These are phyloP conservation scores for Morpho helenor DNA, from an alignment of 2,888 invertebrate species.

Conservation along the genomic window DNA sequence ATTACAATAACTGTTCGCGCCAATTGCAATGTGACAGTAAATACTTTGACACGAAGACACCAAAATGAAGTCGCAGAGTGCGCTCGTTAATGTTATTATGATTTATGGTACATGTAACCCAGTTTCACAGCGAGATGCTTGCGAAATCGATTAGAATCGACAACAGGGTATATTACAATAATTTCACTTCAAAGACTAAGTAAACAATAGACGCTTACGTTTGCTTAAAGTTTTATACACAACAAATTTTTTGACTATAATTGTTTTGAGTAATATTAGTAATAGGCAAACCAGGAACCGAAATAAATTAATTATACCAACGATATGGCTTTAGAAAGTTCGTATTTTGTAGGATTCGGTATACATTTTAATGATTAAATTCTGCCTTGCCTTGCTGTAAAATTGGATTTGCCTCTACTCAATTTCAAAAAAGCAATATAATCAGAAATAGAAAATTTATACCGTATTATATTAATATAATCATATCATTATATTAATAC, in stretches of 20 bases:
- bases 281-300: no score
- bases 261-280: no score
- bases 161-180: constrained; percentile 38
- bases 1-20: background rate
- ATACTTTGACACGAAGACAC: constrained; percentile 4
- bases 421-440: no score
- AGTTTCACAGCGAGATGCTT: constrained; percentile 44
- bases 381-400: no score
- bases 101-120: constrained; percentile 62
- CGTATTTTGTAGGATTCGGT: no score
- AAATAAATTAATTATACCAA: no score
- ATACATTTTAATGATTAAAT: no score
- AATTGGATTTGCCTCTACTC: no score
- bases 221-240: background rate
- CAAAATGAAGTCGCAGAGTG: constrained; percentile 18
- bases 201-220: background rate
- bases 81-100: constrained; percentile 56
- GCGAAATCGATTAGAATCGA: constrained; percentile 52
- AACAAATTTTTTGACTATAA: background rate
- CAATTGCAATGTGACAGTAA: constrained; percentile 5
- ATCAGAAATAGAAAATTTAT: no score
- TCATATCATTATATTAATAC: no score
- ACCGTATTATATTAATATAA: no score
- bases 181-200: constrained; percentile 24
- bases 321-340: no score